Percentiles rank a stretch among this genome's conserved stretches.
Conservation (phyloP, 2,888 invertebrate genomes). For the Drosophila meridionalis region DNA sequence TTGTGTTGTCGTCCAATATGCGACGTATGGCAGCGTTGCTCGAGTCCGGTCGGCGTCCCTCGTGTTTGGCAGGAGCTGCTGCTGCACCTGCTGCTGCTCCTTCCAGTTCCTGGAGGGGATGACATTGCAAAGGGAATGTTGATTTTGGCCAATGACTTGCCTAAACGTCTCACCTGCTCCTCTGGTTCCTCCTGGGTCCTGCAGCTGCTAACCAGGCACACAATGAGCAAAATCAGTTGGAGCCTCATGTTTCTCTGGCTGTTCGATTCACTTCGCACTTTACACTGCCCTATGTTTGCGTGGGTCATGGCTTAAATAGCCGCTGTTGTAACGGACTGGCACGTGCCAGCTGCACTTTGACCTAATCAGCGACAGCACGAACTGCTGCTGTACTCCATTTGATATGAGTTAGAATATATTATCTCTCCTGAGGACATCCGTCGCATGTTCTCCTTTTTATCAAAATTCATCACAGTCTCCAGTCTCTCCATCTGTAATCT, state of each 20-base stretch:
- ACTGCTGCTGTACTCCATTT: slow-evolving; percentile 12
- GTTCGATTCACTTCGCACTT: slow-evolving; percentile 5
- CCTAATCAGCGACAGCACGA: slow-evolving; percentile 25
- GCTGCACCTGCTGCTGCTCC: neutral
- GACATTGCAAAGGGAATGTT: no score
- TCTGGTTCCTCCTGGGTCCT: slow-evolving; percentile 5
- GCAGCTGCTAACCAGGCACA: slow-evolving; percentile 19
- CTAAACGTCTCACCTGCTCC: neutral
- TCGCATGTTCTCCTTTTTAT: neutral
- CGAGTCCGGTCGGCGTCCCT: no score
- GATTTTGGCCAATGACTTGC: neutral
- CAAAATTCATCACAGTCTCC: neutral
- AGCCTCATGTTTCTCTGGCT: slow-evolving; percentile 47
- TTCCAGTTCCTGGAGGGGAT: neutral
- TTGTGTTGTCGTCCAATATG: slow-evolving; percentile 33
- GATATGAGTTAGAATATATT: slow-evolving; percentile 10
- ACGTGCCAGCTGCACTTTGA: slow-evolving; percentile 30
- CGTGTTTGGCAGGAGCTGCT: neutral
- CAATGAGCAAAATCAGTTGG: slow-evolving; percentile 30
- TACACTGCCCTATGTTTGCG: slow-evolving; percentile 30
- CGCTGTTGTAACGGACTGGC: neutral
- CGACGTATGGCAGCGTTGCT: slow-evolving; percentile 1
- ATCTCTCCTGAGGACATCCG: neutral
- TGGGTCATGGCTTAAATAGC: slow-evolving; percentile 52
- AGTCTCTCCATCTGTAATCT: neutral